phyloP scores from a whole-genome alignment of 2,113 vertebrate genomes.

The Poicephalus gulielmi region DNA sequence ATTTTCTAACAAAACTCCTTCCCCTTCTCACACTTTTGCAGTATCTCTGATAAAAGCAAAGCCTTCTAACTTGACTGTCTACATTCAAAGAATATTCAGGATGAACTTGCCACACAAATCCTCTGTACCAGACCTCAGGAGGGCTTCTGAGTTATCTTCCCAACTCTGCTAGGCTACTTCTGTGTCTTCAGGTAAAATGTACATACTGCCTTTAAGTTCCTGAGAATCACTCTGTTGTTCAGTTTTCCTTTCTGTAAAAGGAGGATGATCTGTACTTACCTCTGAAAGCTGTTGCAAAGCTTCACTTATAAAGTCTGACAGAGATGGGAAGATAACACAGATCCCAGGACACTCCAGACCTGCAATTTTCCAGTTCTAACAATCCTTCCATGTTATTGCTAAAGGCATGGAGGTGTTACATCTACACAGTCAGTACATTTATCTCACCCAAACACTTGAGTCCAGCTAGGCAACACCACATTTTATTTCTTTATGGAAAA shows the following conservation, averaged over 20 bases:
- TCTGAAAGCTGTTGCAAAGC: background rate
- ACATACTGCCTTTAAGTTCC: background rate
- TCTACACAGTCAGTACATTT: background rate
- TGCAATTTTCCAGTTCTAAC: background rate
- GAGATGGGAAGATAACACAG: background rate
- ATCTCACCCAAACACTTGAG: background rate
- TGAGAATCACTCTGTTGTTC: background rate
- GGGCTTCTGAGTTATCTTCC: background rate
- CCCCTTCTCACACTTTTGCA: background rate
- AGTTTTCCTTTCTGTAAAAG: background rate
- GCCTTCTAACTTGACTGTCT: background rate
- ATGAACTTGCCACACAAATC: background rate
- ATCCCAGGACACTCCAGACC: background rate
- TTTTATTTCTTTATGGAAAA: conserved; percentile 13
- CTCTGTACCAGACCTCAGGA: background rate
- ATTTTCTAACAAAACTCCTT: background rate
- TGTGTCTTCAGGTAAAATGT: background rate
- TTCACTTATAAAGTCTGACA: background rate
- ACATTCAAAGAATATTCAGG: background rate
- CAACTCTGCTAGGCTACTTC: background rate
- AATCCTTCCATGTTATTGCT: background rate
- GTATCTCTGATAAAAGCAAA: background rate
- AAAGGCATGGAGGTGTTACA: background rate
- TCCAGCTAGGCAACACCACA: background rate
- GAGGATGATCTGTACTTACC: background rate